Conservation (phyloP, 2,888 invertebrate species). For the Diadegma fenestrale region DNA sequence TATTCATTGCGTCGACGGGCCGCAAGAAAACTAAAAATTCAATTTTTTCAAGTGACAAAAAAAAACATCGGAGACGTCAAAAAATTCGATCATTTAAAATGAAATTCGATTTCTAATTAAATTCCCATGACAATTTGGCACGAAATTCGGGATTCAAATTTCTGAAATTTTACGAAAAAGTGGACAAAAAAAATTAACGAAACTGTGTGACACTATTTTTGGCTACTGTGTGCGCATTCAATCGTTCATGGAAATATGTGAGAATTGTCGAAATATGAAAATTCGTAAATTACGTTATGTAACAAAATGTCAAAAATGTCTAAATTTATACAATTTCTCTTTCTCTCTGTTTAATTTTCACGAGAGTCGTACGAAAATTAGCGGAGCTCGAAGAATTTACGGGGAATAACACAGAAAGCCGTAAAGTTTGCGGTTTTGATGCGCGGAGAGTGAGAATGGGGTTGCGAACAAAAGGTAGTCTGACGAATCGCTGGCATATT, state of each 20-base stretch:
- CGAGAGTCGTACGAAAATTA: neutral
- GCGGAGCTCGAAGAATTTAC: neutral
- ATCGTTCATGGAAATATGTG: too few relatives aligned
- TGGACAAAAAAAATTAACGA: too few relatives aligned
- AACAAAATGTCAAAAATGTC: neutral
- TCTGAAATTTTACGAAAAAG: too few relatives aligned
- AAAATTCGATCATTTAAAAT: neutral
- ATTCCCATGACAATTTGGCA: too few relatives aligned
- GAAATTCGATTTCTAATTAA: too few relatives aligned
- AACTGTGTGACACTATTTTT: too few relatives aligned
- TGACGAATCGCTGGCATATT: too few relatives aligned
- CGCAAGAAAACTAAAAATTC: neutral
- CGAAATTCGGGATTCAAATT: too few relatives aligned
- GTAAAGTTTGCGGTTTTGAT: neutral
- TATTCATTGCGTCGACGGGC: neutral
- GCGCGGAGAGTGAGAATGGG: neutral
- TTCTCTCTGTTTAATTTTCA: neutral
- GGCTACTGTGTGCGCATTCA: too few relatives aligned
- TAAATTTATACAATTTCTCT: neutral
- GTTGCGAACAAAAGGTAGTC: neutral
- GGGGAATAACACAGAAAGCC: neutral
- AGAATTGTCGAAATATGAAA: neutral
- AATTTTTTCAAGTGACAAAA: neutral
- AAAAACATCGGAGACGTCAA: neutral
- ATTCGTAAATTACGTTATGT: neutral